These are phyloP conservation scores for Scophthalmus maximus DNA, from an alignment of 2,113 vertebrate species.

Conservation along the genomic window DNA sequence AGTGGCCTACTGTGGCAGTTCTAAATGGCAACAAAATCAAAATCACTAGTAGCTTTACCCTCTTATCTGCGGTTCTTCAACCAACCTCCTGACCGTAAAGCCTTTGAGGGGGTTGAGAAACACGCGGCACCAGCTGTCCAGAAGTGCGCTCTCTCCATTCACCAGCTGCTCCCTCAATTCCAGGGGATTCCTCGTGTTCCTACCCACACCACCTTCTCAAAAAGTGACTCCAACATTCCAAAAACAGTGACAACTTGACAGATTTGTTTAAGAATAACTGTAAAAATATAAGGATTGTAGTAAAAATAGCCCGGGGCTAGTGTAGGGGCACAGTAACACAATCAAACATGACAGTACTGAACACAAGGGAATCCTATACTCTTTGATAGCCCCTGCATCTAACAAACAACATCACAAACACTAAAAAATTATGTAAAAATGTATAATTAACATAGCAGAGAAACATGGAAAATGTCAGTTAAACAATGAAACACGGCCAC, in stretches of 20 bases:
- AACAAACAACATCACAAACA: constrained; percentile 73
- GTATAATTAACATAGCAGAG: constrained; percentile 70
- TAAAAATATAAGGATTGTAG: constrained; percentile 68
- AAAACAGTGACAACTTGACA: constrained; percentile 64
- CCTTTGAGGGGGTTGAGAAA: constrained; percentile 14
- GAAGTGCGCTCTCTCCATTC: not conserved
- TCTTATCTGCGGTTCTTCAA: constrained; percentile 13
- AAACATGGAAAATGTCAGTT: constrained; percentile 68
- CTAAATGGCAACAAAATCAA: constrained; percentile 39
- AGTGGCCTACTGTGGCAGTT: constrained; percentile 56
- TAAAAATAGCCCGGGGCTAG: constrained; percentile 69
- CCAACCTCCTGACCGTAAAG: constrained; percentile 17
- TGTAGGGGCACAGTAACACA: constrained; percentile 73
- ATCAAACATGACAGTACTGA: constrained; percentile 80
- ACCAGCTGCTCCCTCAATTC: constrained; percentile 2
- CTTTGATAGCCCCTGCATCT: constrained; percentile 57
- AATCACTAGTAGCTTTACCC: constrained; percentile 36
- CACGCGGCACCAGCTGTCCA: not conserved
- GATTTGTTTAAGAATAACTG: constrained; percentile 55
- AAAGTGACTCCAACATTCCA: constrained; percentile 45
- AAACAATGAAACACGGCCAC: constrained; percentile 57
- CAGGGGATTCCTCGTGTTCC: constrained; percentile 1
- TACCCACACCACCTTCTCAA: constrained; percentile 18
- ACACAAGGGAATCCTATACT: constrained; percentile 69
- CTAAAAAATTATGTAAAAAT: constrained; percentile 60